These are phyloP conservation scores for Melitaea athalia DNA, from an alignment of 2,888 invertebrate species.

Conservation along the genomic window DNA sequence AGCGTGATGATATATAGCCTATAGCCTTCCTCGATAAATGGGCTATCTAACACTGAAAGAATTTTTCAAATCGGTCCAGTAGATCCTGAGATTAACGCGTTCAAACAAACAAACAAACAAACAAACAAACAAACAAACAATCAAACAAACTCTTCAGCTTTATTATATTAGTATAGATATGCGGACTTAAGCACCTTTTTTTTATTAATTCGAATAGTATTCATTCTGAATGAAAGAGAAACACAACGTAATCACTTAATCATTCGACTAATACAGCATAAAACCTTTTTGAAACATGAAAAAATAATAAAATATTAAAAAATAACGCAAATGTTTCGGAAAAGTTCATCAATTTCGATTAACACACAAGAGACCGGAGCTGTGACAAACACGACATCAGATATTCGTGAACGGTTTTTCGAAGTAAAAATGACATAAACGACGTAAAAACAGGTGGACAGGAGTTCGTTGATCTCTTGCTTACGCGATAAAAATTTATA, in stretches of 20 bases:
- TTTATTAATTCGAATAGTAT: neutral
- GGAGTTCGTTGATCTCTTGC: conserved; percentile 5
- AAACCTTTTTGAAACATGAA: neutral
- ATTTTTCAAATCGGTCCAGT: no score
- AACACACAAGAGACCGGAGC: conserved; percentile 24
- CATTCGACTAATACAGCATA: neutral
- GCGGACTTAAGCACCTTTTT: no score
- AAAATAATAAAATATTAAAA: neutral
- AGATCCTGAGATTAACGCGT: no score
- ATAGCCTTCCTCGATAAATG: no score
- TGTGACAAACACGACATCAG: conserved; percentile 25
- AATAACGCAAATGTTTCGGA: neutral
- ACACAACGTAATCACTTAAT: neutral
- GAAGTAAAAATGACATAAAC: conserved; percentile 22
- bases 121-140: no score
- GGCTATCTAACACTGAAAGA: no score
- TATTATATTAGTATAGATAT: no score
- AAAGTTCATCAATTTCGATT: conserved; percentile 32
- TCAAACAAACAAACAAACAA: no score
- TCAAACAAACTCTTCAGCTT: no score
- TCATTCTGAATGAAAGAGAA: neutral
- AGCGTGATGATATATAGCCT: no score
- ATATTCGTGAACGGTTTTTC: conserved; percentile 25
- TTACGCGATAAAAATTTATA: neutral
- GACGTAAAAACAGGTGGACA: conserved; percentile 8